Percentiles rank a stretch among this genome's conserved stretches.
phyloP scores from a whole-genome alignment of 2,113 vertebrate species.

The Reinhardtius hippoglossoides region DNA sequence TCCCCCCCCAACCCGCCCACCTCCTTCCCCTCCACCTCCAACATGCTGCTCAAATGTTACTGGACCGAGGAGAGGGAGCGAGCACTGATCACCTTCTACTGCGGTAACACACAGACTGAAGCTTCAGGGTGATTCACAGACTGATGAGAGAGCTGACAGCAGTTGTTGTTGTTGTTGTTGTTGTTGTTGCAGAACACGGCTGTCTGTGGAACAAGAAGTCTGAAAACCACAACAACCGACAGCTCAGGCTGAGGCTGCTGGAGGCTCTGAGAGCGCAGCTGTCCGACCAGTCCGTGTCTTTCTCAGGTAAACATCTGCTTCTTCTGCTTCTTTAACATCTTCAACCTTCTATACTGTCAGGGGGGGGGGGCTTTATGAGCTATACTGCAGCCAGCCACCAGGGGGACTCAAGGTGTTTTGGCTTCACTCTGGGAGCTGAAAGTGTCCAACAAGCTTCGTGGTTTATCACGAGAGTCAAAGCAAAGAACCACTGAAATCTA shows the following conservation, averaged over 20 bases:
- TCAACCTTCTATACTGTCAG: too few species aligned
- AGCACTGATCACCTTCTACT: conserved; percentile 62
- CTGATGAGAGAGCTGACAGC: too few species aligned
- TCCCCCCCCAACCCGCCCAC: conserved; percentile 25
- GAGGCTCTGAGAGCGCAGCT: conserved; percentile 58
- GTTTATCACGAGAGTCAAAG: too few species aligned
- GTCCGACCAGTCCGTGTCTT: conserved; percentile 35
- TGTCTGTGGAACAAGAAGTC: conserved; percentile 73
- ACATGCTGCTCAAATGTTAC: conserved; percentile 40
- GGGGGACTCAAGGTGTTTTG: too few species aligned
- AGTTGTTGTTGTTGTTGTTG: conserved; percentile 2
- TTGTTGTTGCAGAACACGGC: conserved; percentile 48
- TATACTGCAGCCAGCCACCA: too few species aligned
- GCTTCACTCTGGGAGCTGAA: too few species aligned
- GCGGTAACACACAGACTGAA: conserved; percentile 32
- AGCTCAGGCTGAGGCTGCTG: conserved; percentile 58
- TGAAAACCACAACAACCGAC: conserved; percentile 73
- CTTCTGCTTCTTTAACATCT: background rate
- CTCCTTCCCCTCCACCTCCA: conserved; percentile 24
- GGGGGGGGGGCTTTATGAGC: too few species aligned
- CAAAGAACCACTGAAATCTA: too few species aligned
- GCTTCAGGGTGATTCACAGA: background rate
- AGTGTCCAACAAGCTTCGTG: too few species aligned
- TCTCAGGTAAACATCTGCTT: conserved; percentile 49
- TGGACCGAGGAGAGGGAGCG: conserved; percentile 72